A percentile compares a stretch with the other conserved stretches of the same genome.
Evolutionary conservation across 2,888 invertebrate genomes (phyloP).

Genomic region (Pollenia amentaria): DNA sequence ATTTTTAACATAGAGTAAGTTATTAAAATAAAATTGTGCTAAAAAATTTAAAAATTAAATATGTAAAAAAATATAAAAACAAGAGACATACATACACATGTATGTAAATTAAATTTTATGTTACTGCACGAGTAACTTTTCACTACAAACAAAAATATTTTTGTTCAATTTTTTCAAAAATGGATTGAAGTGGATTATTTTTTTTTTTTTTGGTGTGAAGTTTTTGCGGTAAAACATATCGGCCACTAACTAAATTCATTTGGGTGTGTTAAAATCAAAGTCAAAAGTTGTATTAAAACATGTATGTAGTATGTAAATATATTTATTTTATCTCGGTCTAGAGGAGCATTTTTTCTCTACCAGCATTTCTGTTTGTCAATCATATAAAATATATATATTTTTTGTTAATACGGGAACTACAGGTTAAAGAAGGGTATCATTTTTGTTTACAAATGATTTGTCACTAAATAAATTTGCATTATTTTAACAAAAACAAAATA

Average conservation of each 20-base stretch:
- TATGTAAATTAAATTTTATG: conserved; percentile 59
- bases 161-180: neutral
- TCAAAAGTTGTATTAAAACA: conserved; percentile 45
- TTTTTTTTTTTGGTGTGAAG: conserved; percentile 22
- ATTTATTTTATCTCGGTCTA: neutral
- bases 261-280: conserved; percentile 15
- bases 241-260: conserved; percentile 64
- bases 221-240: conserved; percentile 61
- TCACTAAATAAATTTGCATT: too few species aligned
- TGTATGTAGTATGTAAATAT: neutral
- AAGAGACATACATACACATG: neutral
- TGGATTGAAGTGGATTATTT: conserved; percentile 29
- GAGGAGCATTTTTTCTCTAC: neutral
- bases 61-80: conserved; percentile 1
- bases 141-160: conserved; percentile 27
- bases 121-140: conserved; percentile 34
- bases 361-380: neutral
- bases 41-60: conserved; percentile 5
- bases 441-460: too few species aligned
- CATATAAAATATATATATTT: too few species aligned
- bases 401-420: too few species aligned
- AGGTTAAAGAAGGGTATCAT: too few species aligned
- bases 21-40: conserved; percentile 25
- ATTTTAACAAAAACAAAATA: too few species aligned
- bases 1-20: neutral